Conservation (phyloP, 2,113 vertebrate genomes). For the Labeo catla region DNA sequence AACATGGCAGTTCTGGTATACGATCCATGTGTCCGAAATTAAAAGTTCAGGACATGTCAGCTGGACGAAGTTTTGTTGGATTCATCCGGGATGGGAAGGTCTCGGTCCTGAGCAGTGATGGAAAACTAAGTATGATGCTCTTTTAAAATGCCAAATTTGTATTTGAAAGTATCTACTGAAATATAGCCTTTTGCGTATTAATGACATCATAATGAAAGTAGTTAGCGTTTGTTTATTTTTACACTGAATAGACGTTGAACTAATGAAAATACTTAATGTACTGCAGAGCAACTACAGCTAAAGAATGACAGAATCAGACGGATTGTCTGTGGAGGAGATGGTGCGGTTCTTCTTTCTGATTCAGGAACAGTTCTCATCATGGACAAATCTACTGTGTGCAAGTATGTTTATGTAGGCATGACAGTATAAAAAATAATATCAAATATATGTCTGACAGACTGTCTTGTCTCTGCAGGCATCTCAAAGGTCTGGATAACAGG, state of each 20-base stretch:
- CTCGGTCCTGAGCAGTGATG: conserved; percentile 1
- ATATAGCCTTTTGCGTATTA: too few relatives aligned
- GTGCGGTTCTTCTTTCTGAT: conserved; percentile 36
- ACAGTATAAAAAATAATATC: too few relatives aligned
- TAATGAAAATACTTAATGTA: too few relatives aligned
- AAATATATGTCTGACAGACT: not conserved
- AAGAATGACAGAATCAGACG: conserved; percentile 39
- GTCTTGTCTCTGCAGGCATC: not conserved
- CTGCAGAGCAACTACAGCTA: not conserved
- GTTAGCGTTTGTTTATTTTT: too few relatives aligned
- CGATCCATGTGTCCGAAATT: conserved; percentile 12
- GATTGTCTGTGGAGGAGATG: conserved; percentile 38
- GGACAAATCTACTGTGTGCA: conserved; percentile 18
- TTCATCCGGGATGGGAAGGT: conserved; percentile 46
- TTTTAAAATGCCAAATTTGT: too few relatives aligned
- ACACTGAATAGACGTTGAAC: too few relatives aligned
- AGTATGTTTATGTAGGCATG: not conserved
- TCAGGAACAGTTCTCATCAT: conserved; percentile 26
- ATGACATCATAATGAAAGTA: too few relatives aligned
- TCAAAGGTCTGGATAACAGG: not conserved
- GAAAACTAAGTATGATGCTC: too few relatives aligned
- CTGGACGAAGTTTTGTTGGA: conserved; percentile 16
- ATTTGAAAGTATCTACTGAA: too few relatives aligned
- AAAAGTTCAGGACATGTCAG: conserved; percentile 28
- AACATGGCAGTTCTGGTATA: not conserved